Base-by-base conservation (phyloP, 2,888 invertebrate genomes). In the Drosophila nigritarsus region DNA sequence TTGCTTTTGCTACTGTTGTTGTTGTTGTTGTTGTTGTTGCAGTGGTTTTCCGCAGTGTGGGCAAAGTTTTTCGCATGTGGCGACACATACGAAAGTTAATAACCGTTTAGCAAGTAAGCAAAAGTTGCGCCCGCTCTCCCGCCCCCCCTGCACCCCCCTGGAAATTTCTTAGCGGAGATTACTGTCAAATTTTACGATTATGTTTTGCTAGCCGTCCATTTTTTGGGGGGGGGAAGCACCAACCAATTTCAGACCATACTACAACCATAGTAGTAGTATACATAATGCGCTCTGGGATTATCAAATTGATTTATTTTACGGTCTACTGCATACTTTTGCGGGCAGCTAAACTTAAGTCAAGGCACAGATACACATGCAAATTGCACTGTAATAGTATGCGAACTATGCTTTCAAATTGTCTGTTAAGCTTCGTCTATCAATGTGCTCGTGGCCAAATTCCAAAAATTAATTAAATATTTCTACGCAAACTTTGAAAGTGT, bases 51-150 rank as follows among this genome's bases (percentile, higher is more conserved):
- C 30, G 18, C 18, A 54, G 55, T 29, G 38, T 55, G 59, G 48
- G 48, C 20, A 29, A 27, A 49, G 32, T 27, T 38, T 29, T 55
- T 55, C 32, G 32, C 62, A 62, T 62, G 62, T 61, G 60, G 70
- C 75, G 76, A 79, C 87, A 89, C 82, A 82, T 89, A 78, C 71
- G 73, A 89, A 87, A 86, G 84, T 86, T 89, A 86, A 86, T 86
- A 87, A 87, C 84, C 85, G 85, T 89, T 86, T 86, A 84, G 88
- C 84, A 66, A 71, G 73, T 80, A 74, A 79, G 63, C 74, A 68
- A 75, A 75, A 78, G 73, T 75, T 68, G 40, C 76, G 34, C 51
- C 36, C 53, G 20, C 15, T 45, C 15, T 24, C 15, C 18, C 6
- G 3, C 6, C n/a, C n/a, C 0, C 7, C 30, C 30, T 2, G 0